Percentiles rank a stretch among this genome's conserved stretches.
These are phyloP conservation scores for Poeciliopsis prolifica DNA, from an alignment of 2,113 vertebrate species.

Conservation along the genomic window DNA sequence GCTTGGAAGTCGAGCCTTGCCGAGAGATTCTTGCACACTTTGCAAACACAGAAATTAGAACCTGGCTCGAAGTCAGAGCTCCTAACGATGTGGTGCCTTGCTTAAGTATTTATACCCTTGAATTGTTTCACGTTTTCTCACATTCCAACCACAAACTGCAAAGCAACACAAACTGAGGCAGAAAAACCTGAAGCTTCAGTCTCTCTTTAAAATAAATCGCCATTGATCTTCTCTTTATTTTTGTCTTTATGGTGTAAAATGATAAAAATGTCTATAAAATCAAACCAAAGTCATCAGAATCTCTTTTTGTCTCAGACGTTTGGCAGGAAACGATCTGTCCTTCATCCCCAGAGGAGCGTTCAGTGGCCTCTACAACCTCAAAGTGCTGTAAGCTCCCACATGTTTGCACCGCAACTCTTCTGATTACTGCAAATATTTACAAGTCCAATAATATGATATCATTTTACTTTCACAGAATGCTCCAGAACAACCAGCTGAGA, in stretches of 20 bases:
- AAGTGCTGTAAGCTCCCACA: slow-evolving; percentile 91
- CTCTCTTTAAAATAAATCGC: neutral
- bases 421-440: neutral
- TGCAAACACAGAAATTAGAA: neutral
- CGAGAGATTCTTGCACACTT: neutral
- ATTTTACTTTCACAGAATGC: slow-evolving; percentile 81
- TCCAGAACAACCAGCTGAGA: slow-evolving; percentile 92
- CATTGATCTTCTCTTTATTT: neutral
- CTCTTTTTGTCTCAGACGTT: slow-evolving; percentile 79
- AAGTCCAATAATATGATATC: neutral
- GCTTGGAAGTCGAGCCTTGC: neutral
- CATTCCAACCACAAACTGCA: neutral
- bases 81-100: neutral
- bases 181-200: neutral
- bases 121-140: neutral
- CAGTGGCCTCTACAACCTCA: slow-evolving; percentile 89
- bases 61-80: neutral
- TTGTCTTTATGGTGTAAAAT: too few relatives aligned
- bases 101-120: neutral
- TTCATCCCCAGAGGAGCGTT: slow-evolving; percentile 91
- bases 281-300: too few relatives aligned
- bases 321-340: slow-evolving; percentile 92
- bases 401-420: neutral
- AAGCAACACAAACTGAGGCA: too few relatives aligned
- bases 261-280: neutral